Base-by-base conservation (phyloP, 2,888 invertebrate genomes). In the Drosophila kanekoi region DNA sequence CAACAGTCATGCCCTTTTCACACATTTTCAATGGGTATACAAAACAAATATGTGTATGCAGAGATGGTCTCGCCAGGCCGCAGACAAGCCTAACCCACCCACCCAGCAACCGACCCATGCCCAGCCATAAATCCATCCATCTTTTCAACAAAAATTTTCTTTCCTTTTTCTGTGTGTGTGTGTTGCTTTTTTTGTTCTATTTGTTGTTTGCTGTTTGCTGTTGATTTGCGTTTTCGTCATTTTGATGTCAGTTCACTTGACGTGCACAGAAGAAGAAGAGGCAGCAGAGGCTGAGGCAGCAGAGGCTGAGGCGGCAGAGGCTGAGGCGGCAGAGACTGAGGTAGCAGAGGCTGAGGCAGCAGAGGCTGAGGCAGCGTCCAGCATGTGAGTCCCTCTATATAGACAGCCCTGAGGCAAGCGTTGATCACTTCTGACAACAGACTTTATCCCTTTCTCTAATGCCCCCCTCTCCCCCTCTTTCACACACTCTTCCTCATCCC, bases 221-320 rank as follows among this genome's bases (percentile, higher is more conserved):
- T 87, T 85, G 85, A 89, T 85, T 85, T 85, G 85, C 81, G 89
- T 85, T 89, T 89, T 85, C 85, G 85, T 85, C 85, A 85, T 85
- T 89, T 87, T 84, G 74, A 85, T 87, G 89, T 87, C 87, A 84
- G 87, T 77, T 79, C 75, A 79, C 73, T 85, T 85, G 85, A 85
- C 89, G 81, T 79, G 84, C 51, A 72, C 52, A 75, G 51, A 54
- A 43, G 49, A 57, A 45, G 28, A 32, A 58, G 40, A 44, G n/a
- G n/a, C n/a, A n/a, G n/a, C n/a, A n/a, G n/a, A n/a, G n/a, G n/a
- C n/a, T n/a, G n/a, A n/a, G n/a, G n/a, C n/a, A n/a, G n/a, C n/a
- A n/a, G n/a, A n/a, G n/a, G n/a, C n/a, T n/a, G n/a, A n/a, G n/a
- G n/a, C n/a, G n/a, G n/a, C n/a, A n/a, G n/a, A n/a, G n/a, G n/a